phyloP scores from a whole-genome alignment of 2,888 invertebrate species.

The Linnaemya vulpina region DNA sequence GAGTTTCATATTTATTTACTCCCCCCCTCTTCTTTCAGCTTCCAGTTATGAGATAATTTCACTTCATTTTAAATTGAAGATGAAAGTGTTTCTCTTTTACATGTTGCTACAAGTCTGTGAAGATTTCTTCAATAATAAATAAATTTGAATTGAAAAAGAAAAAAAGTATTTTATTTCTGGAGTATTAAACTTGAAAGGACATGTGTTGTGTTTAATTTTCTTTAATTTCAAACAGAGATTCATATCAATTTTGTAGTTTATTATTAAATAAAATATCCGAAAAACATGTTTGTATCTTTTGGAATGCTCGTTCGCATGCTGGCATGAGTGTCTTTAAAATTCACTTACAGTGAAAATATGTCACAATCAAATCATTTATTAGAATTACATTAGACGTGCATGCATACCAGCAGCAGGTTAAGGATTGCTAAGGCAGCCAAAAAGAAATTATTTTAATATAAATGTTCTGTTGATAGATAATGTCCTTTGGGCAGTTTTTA shows the following conservation, averaged over 20 bases:
- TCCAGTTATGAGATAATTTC: slow-evolving; percentile 2
- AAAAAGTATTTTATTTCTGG: slow-evolving; percentile 9
- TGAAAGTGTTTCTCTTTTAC: slow-evolving; percentile 64
- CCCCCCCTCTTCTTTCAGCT: neutral
- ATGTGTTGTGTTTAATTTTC: slow-evolving; percentile 57
- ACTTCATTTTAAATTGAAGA: slow-evolving; percentile 61
- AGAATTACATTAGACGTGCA: slow-evolving; percentile 6
- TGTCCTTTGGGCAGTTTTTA: slow-evolving; percentile 60
- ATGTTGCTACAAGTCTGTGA: slow-evolving; percentile 1
- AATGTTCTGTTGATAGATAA: slow-evolving; percentile 61
- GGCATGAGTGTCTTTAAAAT: slow-evolving; percentile 42
- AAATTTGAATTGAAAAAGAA: neutral
- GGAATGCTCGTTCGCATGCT: no score
- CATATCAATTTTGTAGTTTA: slow-evolving; percentile 24
- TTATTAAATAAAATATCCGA: slow-evolving; percentile 20
- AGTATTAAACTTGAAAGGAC: slow-evolving; percentile 43
- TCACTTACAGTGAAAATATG: slow-evolving; percentile 63
- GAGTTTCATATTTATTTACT: slow-evolving; percentile 24
- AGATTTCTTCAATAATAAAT: neutral
- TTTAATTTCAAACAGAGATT: slow-evolving; percentile 58
- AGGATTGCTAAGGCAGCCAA: neutral
- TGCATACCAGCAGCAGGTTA: slow-evolving; percentile 22
- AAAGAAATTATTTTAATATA: slow-evolving; percentile 57
- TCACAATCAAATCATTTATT: slow-evolving; percentile 64
- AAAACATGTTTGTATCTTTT: slow-evolving; percentile 5